Percentiles rank a stretch among this genome's conserved stretches.
phyloP scores from a whole-genome alignment of 2,113 vertebrate genomes.

The Australoheros scitulus region DNA sequence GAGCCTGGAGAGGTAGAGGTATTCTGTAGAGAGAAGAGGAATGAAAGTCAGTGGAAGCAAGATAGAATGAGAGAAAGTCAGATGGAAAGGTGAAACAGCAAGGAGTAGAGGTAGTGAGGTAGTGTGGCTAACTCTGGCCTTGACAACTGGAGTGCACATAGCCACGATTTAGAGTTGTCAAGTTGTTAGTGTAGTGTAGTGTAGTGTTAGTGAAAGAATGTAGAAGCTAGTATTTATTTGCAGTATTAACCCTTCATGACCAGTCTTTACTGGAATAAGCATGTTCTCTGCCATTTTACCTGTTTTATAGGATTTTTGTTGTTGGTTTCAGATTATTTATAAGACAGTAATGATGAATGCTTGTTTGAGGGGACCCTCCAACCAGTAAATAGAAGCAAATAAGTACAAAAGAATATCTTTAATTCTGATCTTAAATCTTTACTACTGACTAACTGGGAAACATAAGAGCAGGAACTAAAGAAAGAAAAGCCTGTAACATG shows the following conservation, averaged over 20 bases:
- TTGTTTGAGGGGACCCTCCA: too few species aligned
- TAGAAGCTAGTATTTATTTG: too few species aligned
- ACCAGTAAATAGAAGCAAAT: background rate
- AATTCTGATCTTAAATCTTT: background rate
- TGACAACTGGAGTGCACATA: background rate
- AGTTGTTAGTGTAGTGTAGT: too few species aligned
- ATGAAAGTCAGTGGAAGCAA: background rate
- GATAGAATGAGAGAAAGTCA: background rate
- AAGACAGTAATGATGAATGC: background rate
- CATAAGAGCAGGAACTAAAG: background rate
- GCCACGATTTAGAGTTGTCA: background rate
- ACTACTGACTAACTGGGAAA: background rate
- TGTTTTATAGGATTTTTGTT: too few species aligned
- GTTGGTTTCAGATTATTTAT: too few species aligned
- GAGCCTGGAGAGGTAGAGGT: background rate
- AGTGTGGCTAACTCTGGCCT: background rate
- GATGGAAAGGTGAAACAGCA: background rate
- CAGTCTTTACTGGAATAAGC: too few species aligned
- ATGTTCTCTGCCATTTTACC: too few species aligned
- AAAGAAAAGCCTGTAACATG: background rate
- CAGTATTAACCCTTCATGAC: too few species aligned
- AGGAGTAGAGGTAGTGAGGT: background rate
- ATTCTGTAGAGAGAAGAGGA: background rate
- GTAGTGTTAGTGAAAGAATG: too few species aligned
- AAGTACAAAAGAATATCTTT: background rate